Evolutionary conservation across 2,888 invertebrate species (phyloP).

Genomic region (Gymnoscelis rufifasciata): DNA sequence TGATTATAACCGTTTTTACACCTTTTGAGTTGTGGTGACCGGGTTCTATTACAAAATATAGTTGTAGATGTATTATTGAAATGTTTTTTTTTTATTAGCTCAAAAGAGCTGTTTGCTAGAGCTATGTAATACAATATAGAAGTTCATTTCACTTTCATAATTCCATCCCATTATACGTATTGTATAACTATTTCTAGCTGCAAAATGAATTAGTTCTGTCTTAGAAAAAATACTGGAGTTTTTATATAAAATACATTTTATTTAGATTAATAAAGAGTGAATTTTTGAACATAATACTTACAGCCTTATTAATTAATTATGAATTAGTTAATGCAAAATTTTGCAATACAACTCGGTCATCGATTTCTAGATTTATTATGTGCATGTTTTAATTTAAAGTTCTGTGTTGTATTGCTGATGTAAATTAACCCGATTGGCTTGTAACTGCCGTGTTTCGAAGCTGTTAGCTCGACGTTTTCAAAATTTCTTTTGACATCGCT

Average conservation of each 20-base stretch:
- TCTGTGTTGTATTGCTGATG: conserved; percentile 64
- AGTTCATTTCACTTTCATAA: background rate
- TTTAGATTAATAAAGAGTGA: too few relatives aligned
- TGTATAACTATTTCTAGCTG: background rate
- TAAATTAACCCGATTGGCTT: conserved; percentile 61
- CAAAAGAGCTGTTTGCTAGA: too few relatives aligned
- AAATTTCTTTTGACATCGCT: conserved; percentile 59
- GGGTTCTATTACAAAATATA: conserved; percentile 26
- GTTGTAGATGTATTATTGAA: background rate
- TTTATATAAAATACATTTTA: too few relatives aligned
- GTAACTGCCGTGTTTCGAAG: conserved; percentile 26
- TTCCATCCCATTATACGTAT: background rate
- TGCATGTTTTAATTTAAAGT: conserved; percentile 32
- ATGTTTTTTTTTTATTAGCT: too few relatives aligned
- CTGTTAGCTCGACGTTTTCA: conserved; percentile 33
- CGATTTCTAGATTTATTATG: conserved; percentile 22
- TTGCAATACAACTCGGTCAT: conserved; percentile 28
- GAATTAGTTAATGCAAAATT: background rate
- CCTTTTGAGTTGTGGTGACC: conserved; percentile 19
- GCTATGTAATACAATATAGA: background rate
- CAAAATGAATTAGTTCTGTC: too few relatives aligned
- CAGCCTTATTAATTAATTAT: background rate
- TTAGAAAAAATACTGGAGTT: too few relatives aligned
- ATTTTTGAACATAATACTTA: background rate
- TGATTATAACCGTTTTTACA: conserved; percentile 26